Evolutionary conservation across 2,888 invertebrate species (phyloP).

Genomic region (Nesidiocoris tenuis): DNA sequence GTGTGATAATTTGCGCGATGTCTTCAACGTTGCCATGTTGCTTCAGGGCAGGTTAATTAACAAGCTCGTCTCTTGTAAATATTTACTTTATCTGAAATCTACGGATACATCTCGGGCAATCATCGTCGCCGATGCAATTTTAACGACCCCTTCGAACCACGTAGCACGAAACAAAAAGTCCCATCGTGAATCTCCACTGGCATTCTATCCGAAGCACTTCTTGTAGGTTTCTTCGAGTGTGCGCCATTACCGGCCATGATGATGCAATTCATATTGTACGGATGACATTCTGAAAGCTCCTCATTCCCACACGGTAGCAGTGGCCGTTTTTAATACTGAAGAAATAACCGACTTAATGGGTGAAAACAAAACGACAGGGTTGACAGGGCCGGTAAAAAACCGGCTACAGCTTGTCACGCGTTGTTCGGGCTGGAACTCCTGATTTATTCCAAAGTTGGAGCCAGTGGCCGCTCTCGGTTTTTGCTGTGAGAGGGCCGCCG

Average conservation of each 20-base stretch:
- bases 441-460: slow-evolving; percentile 27
- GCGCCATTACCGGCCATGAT: neutral
- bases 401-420: slow-evolving; percentile 21
- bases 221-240: too few species aligned
- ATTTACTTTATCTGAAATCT: too few species aligned
- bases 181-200: too few species aligned
- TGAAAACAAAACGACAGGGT: neutral
- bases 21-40: too few species aligned
- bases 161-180: too few species aligned
- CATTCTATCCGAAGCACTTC: too few species aligned
- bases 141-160: too few species aligned
- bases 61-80: too few species aligned
- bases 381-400: neutral
- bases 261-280: neutral
- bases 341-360: neutral
- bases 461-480: slow-evolving; percentile 7
- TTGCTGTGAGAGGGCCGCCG: slow-evolving; percentile 13
- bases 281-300: neutral
- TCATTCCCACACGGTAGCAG: neutral
- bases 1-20: too few species aligned
- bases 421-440: slow-evolving; percentile 22
- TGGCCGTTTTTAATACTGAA: neutral
- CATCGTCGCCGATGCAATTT: too few species aligned
- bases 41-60: too few species aligned
- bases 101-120: too few species aligned